These are phyloP conservation scores for Phymastichus coffea DNA, from an alignment of 1,140 invertebrate species.

Conservation along the genomic window DNA sequence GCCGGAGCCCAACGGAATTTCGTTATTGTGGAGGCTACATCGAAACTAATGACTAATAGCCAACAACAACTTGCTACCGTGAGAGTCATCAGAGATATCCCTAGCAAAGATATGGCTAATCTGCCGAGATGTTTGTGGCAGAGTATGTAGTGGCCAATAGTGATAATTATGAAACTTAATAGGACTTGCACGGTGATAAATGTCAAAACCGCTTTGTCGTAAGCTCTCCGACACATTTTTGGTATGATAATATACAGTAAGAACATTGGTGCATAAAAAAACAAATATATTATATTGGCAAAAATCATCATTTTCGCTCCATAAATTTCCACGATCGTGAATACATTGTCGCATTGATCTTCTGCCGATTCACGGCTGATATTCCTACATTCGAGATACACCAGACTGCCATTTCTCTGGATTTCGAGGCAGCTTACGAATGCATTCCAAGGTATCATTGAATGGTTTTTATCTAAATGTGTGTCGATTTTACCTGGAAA, in stretches of 20 bases:
- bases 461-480: no score
- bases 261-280: slow-evolving; percentile 38
- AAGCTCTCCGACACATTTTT: slow-evolving; percentile 33
- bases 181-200: slow-evolving; percentile 35
- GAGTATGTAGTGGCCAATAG: slow-evolving; percentile 32
- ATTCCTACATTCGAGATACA: slow-evolving; percentile 18
- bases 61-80: slow-evolving; percentile 37
- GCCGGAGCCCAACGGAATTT: slow-evolving; percentile 38
- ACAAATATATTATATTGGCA: slow-evolving; percentile 40
- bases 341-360: slow-evolving; percentile 35
- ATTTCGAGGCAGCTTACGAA: slow-evolving; percentile 21
- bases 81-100: slow-evolving; percentile 37
- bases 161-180: slow-evolving; percentile 31
- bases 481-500: no score
- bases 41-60: slow-evolving; percentile 43
- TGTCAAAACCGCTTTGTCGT: slow-evolving; percentile 36
- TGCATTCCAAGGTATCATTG: no score
- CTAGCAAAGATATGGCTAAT: slow-evolving; percentile 26
- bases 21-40: slow-evolving; percentile 43
- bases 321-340: slow-evolving; percentile 37
- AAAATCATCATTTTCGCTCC: slow-evolving; percentile 40
- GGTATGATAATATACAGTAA: slow-evolving; percentile 36
- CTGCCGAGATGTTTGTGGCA: slow-evolving; percentile 31
- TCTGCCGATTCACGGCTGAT: not conserved
- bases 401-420: slow-evolving; percentile 27